Evolutionary conservation across 2,113 vertebrate genomes (phyloP), one percentile per base, ranked within the genome.

Genomic region (Melanocharis versteri): DNA sequence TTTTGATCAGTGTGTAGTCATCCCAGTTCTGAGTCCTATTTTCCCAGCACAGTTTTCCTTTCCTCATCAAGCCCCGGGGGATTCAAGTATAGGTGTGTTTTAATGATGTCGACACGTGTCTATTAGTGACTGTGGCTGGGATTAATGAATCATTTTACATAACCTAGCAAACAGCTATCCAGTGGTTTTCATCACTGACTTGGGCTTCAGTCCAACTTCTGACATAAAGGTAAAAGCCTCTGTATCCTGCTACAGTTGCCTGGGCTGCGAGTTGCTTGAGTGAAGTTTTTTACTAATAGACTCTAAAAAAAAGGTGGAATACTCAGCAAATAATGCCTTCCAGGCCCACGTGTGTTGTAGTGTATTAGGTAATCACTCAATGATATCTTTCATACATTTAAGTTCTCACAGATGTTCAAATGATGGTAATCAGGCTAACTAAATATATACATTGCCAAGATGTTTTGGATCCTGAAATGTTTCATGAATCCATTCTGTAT

Each of bases 141-240:
- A 90, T 72, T 90, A 93, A 80, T 88, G 75, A 96, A 80, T 96
- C 87, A 85, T 72, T 91, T 95, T 68, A 30, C 73, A 82, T 84
- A 93, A 89, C 50, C 39, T 56, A 86, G 54, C 75, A 87, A 93
- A 84, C 71, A 87, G 91, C 88, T 69, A 54, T 54, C 69, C 64
- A 76, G 58, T 69, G 57, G 61, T 93, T 95, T 96, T 91, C 81
- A 73, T 92, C 77, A 80, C 62, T 91, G 83, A 77, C 56, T 73
- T 50, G 48, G 85, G 90, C 80, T 89, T 76, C 35, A 51, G 50
- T 83, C 71, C 93, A 93, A 21, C 17, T 83, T 68, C 50, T 94
- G 76, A 84, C 61, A 54, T 61, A 87, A 87, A 96, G 72, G 72
- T 89, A 61, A 69, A 91, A 93, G 26, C 33, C 47, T 93, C 61